A percentile compares a stretch with the other conserved stretches of the same genome.
phyloP scores from a whole-genome alignment of 2,888 invertebrate species.

The Zhengitettix transpicula region DNA sequence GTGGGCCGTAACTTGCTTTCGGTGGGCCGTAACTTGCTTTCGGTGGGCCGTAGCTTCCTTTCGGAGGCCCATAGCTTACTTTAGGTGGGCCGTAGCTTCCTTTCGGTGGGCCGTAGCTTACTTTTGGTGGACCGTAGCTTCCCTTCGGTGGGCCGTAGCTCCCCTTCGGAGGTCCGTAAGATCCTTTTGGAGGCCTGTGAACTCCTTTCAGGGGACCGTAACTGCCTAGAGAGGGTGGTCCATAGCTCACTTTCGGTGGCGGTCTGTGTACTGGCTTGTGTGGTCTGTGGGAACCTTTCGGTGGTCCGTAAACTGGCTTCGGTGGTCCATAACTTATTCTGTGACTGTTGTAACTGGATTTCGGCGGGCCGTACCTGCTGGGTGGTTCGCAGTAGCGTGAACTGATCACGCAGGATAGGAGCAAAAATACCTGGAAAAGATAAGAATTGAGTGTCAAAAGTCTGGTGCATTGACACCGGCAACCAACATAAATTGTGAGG shows the following conservation, averaged over 20 bases:
- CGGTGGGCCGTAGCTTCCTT: conserved; percentile 17
- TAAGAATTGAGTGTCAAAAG: too few species aligned
- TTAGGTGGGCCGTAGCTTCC: conserved; percentile 12
- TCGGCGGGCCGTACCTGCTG: not conserved
- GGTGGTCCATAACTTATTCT: conserved; percentile 17
- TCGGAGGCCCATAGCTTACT: conserved; percentile 19
- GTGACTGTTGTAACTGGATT: conserved; percentile 14
- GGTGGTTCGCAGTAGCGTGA: not conserved
- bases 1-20: conserved; percentile 16
- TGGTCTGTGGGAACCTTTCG: conserved; percentile 15
- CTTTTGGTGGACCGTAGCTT: conserved; percentile 15
- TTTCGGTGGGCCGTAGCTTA: conserved; percentile 16
- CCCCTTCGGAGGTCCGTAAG: conserved; percentile 15
- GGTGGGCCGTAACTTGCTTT: conserved; percentile 12
- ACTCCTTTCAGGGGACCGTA: conserved; percentile 13
- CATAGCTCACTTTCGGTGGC: not conserved
- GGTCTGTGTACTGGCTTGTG: conserved; percentile 11
- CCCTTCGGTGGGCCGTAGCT: conserved; percentile 16
- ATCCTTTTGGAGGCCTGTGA: conserved; percentile 17
- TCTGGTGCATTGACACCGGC: too few species aligned
- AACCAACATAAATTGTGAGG: too few species aligned
- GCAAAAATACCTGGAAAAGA: not conserved
- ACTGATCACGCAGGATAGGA: not conserved
- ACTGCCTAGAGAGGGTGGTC: not conserved
- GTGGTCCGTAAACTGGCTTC: conserved; percentile 13